phyloP scores from a whole-genome alignment of 2,113 vertebrate genomes.

The Syrmaticus mikado region DNA sequence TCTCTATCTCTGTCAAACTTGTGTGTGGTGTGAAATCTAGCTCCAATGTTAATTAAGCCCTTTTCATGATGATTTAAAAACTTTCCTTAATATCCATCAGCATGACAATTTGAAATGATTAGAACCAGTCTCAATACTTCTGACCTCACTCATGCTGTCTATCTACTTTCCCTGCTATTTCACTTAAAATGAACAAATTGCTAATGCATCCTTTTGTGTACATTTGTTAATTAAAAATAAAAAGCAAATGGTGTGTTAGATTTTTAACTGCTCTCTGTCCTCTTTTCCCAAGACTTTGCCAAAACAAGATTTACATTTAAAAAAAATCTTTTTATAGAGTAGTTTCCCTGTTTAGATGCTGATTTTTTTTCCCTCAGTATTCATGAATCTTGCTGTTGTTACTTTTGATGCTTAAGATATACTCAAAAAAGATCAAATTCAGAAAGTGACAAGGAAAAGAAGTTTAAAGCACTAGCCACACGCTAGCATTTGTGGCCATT shows the following conservation, averaged over 20 bases:
- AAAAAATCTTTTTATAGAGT: background rate
- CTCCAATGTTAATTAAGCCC: background rate
- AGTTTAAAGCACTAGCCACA: background rate
- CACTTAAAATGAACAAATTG: background rate
- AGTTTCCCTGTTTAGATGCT: background rate
- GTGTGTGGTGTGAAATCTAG: background rate
- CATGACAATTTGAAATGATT: slow-evolving; percentile 51
- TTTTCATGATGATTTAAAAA: background rate
- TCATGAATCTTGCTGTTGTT: background rate
- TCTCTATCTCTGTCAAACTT: background rate
- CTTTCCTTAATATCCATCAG: background rate
- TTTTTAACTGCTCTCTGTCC: background rate
- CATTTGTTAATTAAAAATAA: slow-evolving; percentile 32
- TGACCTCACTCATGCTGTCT: slow-evolving; percentile 35
- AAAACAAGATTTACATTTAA: background rate
- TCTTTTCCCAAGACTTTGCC: background rate
- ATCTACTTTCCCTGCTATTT: slow-evolving; percentile 16
- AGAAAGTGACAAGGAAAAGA: background rate
- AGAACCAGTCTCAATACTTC: slow-evolving; percentile 46
- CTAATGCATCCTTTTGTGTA: slow-evolving; percentile 40
- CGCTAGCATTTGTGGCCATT: background rate
- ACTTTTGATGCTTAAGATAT: background rate
- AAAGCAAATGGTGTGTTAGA: background rate
- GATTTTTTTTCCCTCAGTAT: background rate
- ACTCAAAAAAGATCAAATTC: slow-evolving; percentile 4